A percentile compares a stretch with the other conserved stretches of the same genome.
Evolutionary conservation across 2,797 vertebrate species (phyloP).

Genomic region (Dryobates pubescens): DNA sequence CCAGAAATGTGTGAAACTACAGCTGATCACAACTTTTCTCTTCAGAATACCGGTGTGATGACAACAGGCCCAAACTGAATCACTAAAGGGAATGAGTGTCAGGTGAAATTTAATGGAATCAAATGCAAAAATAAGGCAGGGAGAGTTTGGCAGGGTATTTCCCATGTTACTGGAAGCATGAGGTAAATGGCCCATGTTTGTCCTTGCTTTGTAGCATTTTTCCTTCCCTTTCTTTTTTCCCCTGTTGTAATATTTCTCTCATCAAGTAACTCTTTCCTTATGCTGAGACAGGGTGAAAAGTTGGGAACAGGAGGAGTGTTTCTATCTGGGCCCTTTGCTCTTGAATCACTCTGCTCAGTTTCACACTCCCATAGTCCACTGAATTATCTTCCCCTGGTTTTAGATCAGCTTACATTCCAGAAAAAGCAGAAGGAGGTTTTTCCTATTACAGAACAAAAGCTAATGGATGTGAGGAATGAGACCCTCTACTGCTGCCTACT

Average conservation of each 20-base stretch:
- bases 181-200: accelerated
- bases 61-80: background rate
- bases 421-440: background rate
- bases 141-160: background rate
- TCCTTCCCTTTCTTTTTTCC: background rate
- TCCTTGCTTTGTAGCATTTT: background rate
- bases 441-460: background rate
- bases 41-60: background rate
- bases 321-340: background rate
- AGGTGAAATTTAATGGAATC: background rate
- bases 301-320: background rate
- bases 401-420: background rate
- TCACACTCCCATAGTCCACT: background rate
- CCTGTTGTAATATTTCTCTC: background rate
- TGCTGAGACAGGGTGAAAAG: background rate
- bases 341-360: background rate
- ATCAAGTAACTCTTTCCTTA: background rate
- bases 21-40: background rate
- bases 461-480: background rate
- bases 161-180: background rate
- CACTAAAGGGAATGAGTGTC: background rate
- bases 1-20: background rate
- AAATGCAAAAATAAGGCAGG: background rate
- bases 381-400: background rate
- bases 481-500: background rate